Conservation (phyloP, 2,113 vertebrate genomes). For the Nothocercus nigrocapillus region DNA sequence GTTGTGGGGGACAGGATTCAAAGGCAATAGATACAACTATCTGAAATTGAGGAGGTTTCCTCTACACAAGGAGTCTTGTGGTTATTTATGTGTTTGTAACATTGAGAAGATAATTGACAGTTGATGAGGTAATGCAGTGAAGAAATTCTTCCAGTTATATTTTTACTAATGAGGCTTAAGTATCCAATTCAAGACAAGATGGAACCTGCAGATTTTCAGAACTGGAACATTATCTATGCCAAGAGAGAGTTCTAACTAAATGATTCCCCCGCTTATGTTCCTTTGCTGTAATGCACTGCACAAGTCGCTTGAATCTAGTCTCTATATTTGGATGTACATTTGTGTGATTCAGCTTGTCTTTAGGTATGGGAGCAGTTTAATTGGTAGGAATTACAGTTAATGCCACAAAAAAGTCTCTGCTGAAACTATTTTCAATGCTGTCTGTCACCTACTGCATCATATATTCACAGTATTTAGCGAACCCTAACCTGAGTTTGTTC, state of each 20-base stretch:
- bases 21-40: not conserved
- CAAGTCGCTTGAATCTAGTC: not conserved
- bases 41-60: not conserved
- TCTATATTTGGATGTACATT: not conserved
- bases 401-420: not conserved
- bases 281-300: rapidly evolving
- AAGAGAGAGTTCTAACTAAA: not conserved
- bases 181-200: not conserved
- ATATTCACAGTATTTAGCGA: not conserved
- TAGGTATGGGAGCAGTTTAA: not conserved
- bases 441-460: not conserved
- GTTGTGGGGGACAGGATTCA: not conserved
- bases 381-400: not conserved
- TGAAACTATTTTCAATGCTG: not conserved
- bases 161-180: not conserved
- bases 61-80: not conserved
- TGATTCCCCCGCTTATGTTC: not conserved
- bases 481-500: not conserved
- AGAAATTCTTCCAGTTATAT: not conserved
- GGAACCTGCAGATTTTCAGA: not conserved
- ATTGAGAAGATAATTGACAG: not conserved
- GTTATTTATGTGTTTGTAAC: not conserved
- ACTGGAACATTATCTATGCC: not conserved
- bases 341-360: not conserved
- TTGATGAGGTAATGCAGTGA: not conserved